phyloP scores from a whole-genome alignment of 30 jellyfish, hydroid and myxozoan species.

The Clytia hemisphaerica region DNA sequence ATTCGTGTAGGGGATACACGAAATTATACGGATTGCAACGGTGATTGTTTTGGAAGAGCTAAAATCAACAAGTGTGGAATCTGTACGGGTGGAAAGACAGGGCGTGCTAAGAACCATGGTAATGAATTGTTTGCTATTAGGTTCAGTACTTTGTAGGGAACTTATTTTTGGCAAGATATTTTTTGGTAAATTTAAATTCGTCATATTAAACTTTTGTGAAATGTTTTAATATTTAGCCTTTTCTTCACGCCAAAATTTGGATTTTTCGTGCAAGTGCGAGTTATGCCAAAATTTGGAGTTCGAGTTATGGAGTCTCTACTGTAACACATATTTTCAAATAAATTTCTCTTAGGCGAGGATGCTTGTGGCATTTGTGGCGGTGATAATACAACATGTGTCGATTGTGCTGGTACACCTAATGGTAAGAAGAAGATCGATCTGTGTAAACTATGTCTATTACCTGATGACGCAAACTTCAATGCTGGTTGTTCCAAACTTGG shows the following conservation, averaged over 20 bases:
- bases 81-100: slow-evolving; percentile 42
- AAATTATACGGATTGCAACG: slow-evolving; percentile 50
- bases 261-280: no score
- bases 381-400: slow-evolving; percentile 22
- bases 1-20: neutral
- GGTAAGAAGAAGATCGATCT: slow-evolving; percentile 21
- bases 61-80: slow-evolving; percentile 19
- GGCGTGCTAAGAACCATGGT: slow-evolving; percentile 8
- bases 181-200: no score
- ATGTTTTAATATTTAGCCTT: no score
- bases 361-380: slow-evolving; percentile 46
- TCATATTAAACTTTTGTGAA: no score
- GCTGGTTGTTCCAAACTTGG: slow-evolving; percentile 15
- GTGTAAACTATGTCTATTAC: slow-evolving; percentile 22
- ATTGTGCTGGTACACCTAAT: slow-evolving; percentile 26
- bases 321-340: no score
- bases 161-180: no score
- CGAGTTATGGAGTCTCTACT: no score
- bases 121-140: no score
- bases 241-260: no score
- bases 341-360: slow-evolving; percentile 29
- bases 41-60: slow-evolving; percentile 53
- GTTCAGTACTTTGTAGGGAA: no score
- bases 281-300: no score
- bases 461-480: slow-evolving; percentile 21